A percentile compares a stretch with the other conserved stretches of the same genome.
These are phyloP conservation scores for Vidua macroura DNA, from an alignment of 2,113 vertebrate genomes.

Conservation along the genomic window DNA sequence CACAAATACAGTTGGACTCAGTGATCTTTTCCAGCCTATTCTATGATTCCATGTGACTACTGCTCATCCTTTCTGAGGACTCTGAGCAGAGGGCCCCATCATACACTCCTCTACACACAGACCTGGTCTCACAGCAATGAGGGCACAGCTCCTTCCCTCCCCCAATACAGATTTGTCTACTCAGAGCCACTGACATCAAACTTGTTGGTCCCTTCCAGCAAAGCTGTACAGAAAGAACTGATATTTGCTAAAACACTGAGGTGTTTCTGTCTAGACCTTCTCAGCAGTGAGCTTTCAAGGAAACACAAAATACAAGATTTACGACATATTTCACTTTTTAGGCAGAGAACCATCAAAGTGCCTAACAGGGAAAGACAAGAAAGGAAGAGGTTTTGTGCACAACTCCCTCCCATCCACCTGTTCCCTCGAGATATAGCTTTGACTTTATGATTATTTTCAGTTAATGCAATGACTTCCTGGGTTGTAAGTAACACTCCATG, in stretches of 20 bases:
- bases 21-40: background rate
- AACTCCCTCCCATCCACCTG: background rate
- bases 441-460: background rate
- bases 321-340: background rate
- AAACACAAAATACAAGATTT: background rate
- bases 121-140: background rate
- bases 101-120: background rate
- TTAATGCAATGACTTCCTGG: background rate
- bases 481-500: background rate
- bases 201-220: background rate
- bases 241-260: background rate
- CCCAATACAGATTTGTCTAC: background rate
- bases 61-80: background rate
- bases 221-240: background rate
- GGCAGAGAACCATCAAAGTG: background rate
- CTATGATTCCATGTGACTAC: background rate
- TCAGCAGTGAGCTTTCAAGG: background rate
- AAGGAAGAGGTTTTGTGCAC: background rate
- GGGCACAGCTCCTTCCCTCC: background rate
- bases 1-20: background rate
- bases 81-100: background rate
- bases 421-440: background rate
- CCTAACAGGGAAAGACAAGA: background rate
- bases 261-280: background rate
- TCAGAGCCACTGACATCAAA: background rate